Base-by-base conservation (phyloP, 2,113 vertebrate species). In the Onychostoma macrolepis region DNA sequence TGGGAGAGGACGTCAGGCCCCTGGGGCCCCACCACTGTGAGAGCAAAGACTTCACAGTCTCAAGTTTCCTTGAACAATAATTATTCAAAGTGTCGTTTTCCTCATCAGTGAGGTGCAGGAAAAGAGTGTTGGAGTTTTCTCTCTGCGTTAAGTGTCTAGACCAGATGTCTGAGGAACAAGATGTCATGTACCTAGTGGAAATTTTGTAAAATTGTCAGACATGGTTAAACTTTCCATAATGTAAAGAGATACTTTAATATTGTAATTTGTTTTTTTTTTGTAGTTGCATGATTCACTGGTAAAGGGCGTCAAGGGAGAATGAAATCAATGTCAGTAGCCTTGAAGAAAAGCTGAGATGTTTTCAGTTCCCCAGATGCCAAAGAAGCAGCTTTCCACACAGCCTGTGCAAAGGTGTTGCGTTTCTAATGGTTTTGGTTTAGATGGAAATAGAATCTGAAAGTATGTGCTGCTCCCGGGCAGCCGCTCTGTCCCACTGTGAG, bases 371-470 rank as follows among this genome's bases (percentile, higher is more conserved):
- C 28, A 36, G 79, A 80, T 83, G 58, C 72, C 33, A 26, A 6
- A 65, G 82, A 56, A 85, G 58, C 53, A 79, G 83, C 74, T 71
- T 85, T 79, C 83, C 85, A 63, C 83, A 45, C 48, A 75, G 84
- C 43, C 77, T 80, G 65, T 67, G 85, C 21, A 76, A 71, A 75
- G 33, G 84, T 85, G 61, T 84, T 83, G 43, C 19, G 36, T 90
- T 86, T 87, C 74, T 88, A 83, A 88, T 84, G 84, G 84, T 71
- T 28, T 83, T 81, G 45, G 24, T 88, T 80, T 28, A 43, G 58
- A 80, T 80, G n/a, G 86, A 80, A 89, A 89, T 84, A 78, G 83
- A 89, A 87, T 65, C 83, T 85, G 84, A 88, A 88, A 80, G 79
- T 84, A 88, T 88, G 87, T 43, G 58, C 41, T 50, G 86, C 86